A percentile compares a stretch with the other conserved stretches of the same genome.
Conservation (phyloP, 2,797 vertebrate genomes). For the Clamator glandarius region DNA sequence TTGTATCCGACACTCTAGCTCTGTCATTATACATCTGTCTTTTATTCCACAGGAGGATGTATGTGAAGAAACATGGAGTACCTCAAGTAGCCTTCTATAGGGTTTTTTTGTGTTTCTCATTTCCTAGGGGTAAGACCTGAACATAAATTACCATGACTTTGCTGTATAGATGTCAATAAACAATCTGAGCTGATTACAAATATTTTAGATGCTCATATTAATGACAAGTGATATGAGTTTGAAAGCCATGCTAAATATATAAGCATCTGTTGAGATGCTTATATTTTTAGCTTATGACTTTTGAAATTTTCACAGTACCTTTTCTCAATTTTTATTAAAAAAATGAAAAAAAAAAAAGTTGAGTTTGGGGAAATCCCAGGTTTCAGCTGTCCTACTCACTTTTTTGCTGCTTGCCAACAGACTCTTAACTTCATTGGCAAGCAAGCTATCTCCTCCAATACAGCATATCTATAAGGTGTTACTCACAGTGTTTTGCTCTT, state of each 20-base stretch:
- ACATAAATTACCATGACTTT: background rate
- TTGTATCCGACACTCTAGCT: background rate
- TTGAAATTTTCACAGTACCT: background rate
- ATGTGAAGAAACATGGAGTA: background rate
- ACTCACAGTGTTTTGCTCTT: background rate
- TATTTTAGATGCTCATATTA: conserved; percentile 27
- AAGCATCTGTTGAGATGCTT: conserved; percentile 8
- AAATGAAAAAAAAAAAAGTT: background rate
- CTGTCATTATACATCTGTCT: background rate
- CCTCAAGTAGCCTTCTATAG: background rate
- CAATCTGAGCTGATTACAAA: conserved; percentile 4
- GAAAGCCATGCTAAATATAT: conserved; percentile 25
- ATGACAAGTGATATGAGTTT: background rate
- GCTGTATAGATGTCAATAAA: conserved; percentile 5
- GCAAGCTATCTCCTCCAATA: background rate
- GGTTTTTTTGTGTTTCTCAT: background rate
- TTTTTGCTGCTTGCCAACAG: background rate
- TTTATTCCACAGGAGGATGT: background rate
- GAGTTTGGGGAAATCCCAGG: background rate
- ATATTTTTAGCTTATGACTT: background rate
- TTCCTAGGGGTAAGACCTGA: background rate
- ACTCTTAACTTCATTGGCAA: background rate
- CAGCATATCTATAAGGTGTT: background rate
- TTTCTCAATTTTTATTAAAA: background rate
- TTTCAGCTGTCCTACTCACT: background rate